Base-by-base conservation (phyloP, 1,140 invertebrate genomes). In the Drosophila triauraria region DNA sequence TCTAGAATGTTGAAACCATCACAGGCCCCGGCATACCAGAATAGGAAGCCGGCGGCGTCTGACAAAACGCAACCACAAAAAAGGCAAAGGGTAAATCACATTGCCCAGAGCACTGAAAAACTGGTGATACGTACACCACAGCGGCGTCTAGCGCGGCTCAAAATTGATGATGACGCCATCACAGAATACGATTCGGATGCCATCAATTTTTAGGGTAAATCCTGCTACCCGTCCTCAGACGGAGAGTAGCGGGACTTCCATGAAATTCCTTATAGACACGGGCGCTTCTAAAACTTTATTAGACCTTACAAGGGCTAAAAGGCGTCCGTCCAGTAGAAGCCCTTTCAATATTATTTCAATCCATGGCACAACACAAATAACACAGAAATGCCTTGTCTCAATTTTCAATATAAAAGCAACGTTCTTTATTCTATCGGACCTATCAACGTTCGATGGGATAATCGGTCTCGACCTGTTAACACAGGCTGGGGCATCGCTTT, bases 241-340 rank as follows among this genome's bases (percentile, higher is more conserved):
- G 48, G 25, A 64, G 50, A 46, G 42, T 46, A 46, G 42, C 38
- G 23, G 61, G n/a, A 15, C 47, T 23, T 23, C 3, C 2, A 44
- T 63, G 25, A 63, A 40, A 15, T 53, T 53, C 15, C 38, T 62
- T 6, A 43, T 43, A 32, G 38, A 62, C 12, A 60, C 44, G 7
- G 44, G 30, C 30, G 13, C 10, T 6, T 62, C 60, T 9, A 51
- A 62, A 51, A 51, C 15, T 30, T 51, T 35, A 62, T 62, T 50
- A 32, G 15, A 30, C 48, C 25, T 51, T 30, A 51, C 15, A 30
- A 17, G 25, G 48, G 25, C 25, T 25, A n/a, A 51, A 47, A 47
- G 46, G 9, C 17, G 43, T 46, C 17, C 43, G 43, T 23, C 25
- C 48, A 27, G 46, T 47, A 23, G 46, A 47, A 23, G 17, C 46